Conservation (phyloP, 2,797 vertebrate species). For the Xiphorhynchus erythropygius region DNA sequence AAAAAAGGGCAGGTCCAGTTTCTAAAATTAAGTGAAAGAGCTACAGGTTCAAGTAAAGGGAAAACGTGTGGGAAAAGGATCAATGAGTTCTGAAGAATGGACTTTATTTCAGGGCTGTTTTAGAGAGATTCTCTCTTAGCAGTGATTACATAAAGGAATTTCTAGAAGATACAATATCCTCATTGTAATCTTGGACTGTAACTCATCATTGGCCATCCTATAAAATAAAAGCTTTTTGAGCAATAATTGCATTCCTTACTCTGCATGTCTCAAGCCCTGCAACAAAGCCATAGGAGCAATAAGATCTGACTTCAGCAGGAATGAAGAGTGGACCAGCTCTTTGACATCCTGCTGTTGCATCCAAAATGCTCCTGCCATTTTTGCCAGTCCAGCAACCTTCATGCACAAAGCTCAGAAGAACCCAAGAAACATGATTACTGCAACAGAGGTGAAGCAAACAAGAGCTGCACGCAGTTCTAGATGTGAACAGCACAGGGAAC, state of each 20-base stretch:
- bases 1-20: background rate
- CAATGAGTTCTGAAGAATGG: background rate
- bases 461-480: background rate
- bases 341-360: background rate
- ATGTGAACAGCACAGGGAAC: background rate
- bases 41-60: background rate
- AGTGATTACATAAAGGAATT: background rate
- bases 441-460: background rate
- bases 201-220: background rate
- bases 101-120: background rate
- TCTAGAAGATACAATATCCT: background rate
- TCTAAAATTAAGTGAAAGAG: background rate
- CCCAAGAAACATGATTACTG: rapidly evolving
- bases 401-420: background rate
- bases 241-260: background rate
- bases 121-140: background rate
- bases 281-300: background rate
- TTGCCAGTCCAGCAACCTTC: background rate
- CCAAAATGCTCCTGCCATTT: rapidly evolving
- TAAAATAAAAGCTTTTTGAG: background rate
- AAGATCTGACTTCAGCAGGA: background rate
- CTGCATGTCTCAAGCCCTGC: background rate
- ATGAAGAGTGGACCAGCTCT: background rate
- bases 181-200: background rate
- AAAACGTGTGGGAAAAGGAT: background rate